Percentiles rank a stretch among this genome's conserved stretches.
These are phyloP conservation scores for Cricetomys ansorgei DNA, from an alignment of 2,113 vertebrate genomes.

Conservation along the genomic window DNA sequence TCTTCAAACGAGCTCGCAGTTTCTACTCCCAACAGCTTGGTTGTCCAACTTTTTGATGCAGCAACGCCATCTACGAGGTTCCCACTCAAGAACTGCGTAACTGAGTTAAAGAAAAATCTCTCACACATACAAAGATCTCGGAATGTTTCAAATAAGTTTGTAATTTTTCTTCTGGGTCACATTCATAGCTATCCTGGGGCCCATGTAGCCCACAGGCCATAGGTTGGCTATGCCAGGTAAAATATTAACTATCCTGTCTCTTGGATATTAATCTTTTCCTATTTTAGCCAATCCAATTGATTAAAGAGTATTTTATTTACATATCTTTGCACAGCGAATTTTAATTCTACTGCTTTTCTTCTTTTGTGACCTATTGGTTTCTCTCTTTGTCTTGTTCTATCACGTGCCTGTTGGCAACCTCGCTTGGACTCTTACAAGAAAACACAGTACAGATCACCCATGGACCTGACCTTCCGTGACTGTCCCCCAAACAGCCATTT, in stretches of 20 bases:
- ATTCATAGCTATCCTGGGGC: not conserved
- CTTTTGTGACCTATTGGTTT: not conserved
- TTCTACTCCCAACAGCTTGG: not conserved
- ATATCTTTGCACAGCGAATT: not conserved
- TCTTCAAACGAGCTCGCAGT: not conserved
- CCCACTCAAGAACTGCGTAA: not conserved
- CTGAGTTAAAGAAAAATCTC: not conserved
- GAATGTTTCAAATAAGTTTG: not conserved
- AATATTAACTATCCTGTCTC: not conserved
- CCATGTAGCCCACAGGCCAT: no score
- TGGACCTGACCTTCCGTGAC: not conserved
- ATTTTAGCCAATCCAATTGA: not conserved
- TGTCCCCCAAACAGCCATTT: not conserved
- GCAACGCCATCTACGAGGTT: not conserved
- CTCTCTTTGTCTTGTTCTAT: not conserved
- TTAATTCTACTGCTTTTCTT: conserved; percentile 2
- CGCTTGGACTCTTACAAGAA: not conserved
- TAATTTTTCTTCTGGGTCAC: not conserved
- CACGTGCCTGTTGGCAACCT: not conserved
- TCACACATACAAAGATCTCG: not conserved
- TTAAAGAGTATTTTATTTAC: not conserved
- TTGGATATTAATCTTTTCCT: not conserved
- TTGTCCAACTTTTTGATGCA: not conserved
- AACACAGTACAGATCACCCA: not conserved
- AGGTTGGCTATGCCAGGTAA: no score